phyloP scores from a whole-genome alignment of 2,888 invertebrate species.

The Nemapogon koenigi region DNA sequence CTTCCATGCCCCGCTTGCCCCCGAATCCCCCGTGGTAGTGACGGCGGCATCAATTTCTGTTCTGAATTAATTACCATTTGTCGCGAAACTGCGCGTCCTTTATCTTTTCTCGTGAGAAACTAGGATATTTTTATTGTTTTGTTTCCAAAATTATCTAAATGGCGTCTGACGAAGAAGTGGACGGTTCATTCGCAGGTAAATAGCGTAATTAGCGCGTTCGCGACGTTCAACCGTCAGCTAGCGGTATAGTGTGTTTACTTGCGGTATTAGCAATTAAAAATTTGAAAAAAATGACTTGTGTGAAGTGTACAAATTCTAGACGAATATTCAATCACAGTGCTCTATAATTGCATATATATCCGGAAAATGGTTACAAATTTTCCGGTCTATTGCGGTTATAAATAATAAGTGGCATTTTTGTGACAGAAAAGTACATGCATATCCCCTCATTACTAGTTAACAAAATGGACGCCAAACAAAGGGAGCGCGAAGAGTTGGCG shows the following conservation, averaged over 20 bases:
- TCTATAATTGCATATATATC: no score
- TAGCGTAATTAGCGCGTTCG: conserved; percentile 56
- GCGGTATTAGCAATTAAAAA: conserved; percentile 63
- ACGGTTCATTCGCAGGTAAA: conserved; percentile 88
- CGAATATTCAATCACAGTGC: no score
- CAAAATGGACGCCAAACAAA: conserved; percentile 82
- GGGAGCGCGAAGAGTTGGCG: no score
- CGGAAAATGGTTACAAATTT: conserved; percentile 11
- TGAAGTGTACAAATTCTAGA: no score
- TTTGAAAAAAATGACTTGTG: conserved; percentile 31
- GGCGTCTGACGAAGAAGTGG: conserved; percentile 90
- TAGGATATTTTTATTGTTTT: conserved; percentile 33
- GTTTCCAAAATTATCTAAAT: conserved; percentile 65
- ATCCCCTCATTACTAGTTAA: conserved; percentile 75
- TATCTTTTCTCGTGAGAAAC: conserved; percentile 50
- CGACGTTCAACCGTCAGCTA: conserved; percentile 65
- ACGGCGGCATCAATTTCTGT: conserved; percentile 66
- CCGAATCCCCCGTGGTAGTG: conserved; percentile 46
- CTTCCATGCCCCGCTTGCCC: conserved; percentile 27
- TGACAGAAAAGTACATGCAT: conserved; percentile 70
- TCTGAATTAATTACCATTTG: conserved; percentile 66
- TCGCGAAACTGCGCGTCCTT: conserved; percentile 66
- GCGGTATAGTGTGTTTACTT: conserved; percentile 68
- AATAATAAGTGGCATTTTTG: no score
- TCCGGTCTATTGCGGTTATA: conserved; percentile 7